Percentiles rank a stretch among this genome's conserved stretches.
These are phyloP conservation scores for Automeris io DNA, from an alignment of 2,888 invertebrate species.

Conservation along the genomic window DNA sequence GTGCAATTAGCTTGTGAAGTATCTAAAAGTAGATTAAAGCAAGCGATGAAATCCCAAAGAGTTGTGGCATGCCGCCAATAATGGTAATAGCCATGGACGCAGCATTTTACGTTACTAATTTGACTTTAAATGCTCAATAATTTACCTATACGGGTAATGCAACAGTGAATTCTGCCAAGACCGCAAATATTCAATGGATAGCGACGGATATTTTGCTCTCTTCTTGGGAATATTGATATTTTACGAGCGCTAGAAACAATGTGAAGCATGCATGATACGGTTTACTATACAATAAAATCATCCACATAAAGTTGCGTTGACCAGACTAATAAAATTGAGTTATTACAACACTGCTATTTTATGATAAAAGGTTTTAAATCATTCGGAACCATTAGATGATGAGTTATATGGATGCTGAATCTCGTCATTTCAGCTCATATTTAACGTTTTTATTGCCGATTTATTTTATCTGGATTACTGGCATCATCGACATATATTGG, in stretches of 20 bases:
- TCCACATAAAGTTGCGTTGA: conserved; percentile 63
- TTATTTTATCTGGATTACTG: conserved; percentile 62
- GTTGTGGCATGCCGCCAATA: conserved; percentile 57
- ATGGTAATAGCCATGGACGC: conserved; percentile 47
- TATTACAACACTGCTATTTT: conserved; percentile 70
- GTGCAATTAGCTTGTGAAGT: conserved; percentile 16
- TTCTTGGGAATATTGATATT: conserved; percentile 46
- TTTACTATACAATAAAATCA: conserved; percentile 59
- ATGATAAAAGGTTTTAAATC: conserved; percentile 76
- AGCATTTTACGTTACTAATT: conserved; percentile 54
- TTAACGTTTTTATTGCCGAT: conserved; percentile 71
- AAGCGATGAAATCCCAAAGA: conserved; percentile 41
- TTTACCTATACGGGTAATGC: conserved; percentile 49
- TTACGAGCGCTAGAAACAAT: conserved; percentile 46
- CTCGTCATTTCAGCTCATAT: conserved; percentile 66
- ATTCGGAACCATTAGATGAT: conserved; percentile 74
- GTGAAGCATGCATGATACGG: conserved; percentile 44
- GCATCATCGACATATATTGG: conserved; percentile 60
- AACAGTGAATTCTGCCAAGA: conserved; percentile 44
- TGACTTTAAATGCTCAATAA: conserved; percentile 60
- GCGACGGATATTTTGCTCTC: conserved; percentile 28
- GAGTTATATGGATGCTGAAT: conserved; percentile 68
- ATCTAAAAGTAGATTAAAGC: conserved; percentile 38
- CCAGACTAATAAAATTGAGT: conserved; percentile 73
- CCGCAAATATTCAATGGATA: conserved; percentile 36